Evolutionary conservation across 2,888 invertebrate genomes (phyloP), one percentile per base, ranked within the genome.

Genomic region (Cheilosia grossa): DNA sequence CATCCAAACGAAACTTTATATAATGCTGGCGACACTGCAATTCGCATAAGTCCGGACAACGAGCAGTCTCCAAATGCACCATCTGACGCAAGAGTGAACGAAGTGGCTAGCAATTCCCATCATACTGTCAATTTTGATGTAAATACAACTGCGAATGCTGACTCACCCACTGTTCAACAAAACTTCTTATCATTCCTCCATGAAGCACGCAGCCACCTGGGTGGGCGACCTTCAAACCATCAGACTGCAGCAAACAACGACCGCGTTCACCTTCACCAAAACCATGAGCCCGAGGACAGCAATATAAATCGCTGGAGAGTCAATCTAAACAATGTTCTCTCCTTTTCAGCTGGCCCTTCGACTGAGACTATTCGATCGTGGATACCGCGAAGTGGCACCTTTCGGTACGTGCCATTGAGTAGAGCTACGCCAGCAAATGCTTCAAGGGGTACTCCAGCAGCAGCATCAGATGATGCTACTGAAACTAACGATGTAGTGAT

Each of bases 261-360:
- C 78, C 44, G 87, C 88, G 44, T 87, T 85, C 7, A 88, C 87
- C 56, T 87, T 82, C 64, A 87, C 81, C 30, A 77, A 87, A 4
- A 87, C 72, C 63, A 56, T 63, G 63, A 85, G 40, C 24, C 67
- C 58, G 37, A 75, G 61, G 69, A 88, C 70, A 59, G 75, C n/a
- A 80, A 81, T 4, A 83, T 79, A 2, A 79, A 82, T 37, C 67
- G 73, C 19, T 91, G 91, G 91, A 89, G 91, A 30, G 88, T 89
- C 33, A 91, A 91, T 78, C 79, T 91, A 0, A 91, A 90, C 59
- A 89, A 91, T 58, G 89, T 91, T 56, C 82, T 91, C 5, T 89
- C 90, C 7, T 88, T 91, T 2, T 91, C 91, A 0, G 89, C 89
- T 30, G 89, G 89, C 0, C 89, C 90, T 0, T 89, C 89, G 5